Percentiles rank a stretch among this genome's conserved stretches.
Evolutionary conservation across 2,797 vertebrate species (phyloP).

Genomic region (Enteromius unitaeniatus): DNA sequence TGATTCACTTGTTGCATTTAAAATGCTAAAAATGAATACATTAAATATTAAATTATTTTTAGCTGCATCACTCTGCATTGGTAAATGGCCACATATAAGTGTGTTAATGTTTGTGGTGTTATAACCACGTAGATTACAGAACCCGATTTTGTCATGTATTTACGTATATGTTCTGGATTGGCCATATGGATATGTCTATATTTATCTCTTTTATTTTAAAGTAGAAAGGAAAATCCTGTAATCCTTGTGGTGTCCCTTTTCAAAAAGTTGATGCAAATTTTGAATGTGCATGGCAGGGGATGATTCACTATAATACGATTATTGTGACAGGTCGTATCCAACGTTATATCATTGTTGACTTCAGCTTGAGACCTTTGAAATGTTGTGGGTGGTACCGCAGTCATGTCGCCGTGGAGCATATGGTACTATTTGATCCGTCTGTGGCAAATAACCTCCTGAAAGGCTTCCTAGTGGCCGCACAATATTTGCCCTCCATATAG

Average conservation of each 20-base stretch:
- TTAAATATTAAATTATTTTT: background rate
- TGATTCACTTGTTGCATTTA: background rate
- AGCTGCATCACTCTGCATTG: background rate
- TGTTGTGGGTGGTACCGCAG: conserved; percentile 34
- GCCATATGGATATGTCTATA: background rate
- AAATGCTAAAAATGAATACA: background rate
- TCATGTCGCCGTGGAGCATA: conserved; percentile 33
- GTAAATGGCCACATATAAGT: background rate
- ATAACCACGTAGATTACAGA: background rate
- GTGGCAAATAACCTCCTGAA: conserved; percentile 44
- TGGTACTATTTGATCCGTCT: conserved; percentile 38
- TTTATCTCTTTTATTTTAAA: background rate
- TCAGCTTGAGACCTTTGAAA: conserved; percentile 40
- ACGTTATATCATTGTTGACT: conserved; percentile 20
- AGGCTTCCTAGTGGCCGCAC: conserved; percentile 32
- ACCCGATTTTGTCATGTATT: background rate
- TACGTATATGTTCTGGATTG: background rate
- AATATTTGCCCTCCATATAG: conserved; percentile 44
- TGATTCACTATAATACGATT: background rate
- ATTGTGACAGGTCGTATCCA: conserved; percentile 1
- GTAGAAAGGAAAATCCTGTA: background rate
- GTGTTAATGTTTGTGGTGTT: background rate
- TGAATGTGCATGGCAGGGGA: conserved; percentile 3
- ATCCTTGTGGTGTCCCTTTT: background rate
- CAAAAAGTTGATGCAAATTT: conserved; percentile 6